Conservation (phyloP, 2,888 invertebrate species). For the Halictus quadricinctus region DNA sequence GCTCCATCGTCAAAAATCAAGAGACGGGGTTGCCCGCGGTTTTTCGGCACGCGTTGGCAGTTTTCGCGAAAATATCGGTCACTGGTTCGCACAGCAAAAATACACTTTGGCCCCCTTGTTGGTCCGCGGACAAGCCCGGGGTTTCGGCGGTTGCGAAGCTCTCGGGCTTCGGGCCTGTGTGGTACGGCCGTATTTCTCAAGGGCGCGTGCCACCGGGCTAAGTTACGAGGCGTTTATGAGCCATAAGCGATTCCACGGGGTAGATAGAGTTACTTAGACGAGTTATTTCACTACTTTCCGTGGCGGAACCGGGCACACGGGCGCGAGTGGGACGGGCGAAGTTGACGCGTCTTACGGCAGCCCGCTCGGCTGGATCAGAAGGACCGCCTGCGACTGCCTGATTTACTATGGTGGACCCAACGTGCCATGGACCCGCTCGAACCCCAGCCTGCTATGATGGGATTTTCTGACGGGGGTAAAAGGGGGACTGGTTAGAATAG, state of each 20-base stretch:
- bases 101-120: slow-evolving; percentile 7
- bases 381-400: slow-evolving; percentile 82
- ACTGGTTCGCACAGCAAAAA: slow-evolving; percentile 32
- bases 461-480: slow-evolving; percentile 73
- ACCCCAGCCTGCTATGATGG: slow-evolving; percentile 70
- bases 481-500: slow-evolving; percentile 72
- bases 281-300: slow-evolving; percentile 78
- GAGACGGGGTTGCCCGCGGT: too few relatives aligned
- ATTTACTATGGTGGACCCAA: slow-evolving; percentile 80
- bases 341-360: slow-evolving; percentile 70
- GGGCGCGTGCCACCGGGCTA: slow-evolving; percentile 78
- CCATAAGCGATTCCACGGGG: slow-evolving; percentile 80
- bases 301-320: slow-evolving; percentile 47
- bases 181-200: slow-evolving; percentile 69
- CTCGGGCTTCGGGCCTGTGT: slow-evolving; percentile 33
- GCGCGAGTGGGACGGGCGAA: slow-evolving; percentile 66
- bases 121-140: not conserved
- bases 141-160: slow-evolving; percentile 2
- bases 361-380: slow-evolving; percentile 79
- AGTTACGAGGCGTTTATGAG: slow-evolving; percentile 82
- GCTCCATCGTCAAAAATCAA: not conserved
- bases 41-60: not conserved
- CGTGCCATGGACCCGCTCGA: slow-evolving; percentile 68
- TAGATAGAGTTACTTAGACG: slow-evolving; percentile 79
- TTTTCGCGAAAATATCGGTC: slow-evolving; percentile 25